Conservation (phyloP, 2,888 invertebrate genomes). For the Napeogenes sylphis region DNA sequence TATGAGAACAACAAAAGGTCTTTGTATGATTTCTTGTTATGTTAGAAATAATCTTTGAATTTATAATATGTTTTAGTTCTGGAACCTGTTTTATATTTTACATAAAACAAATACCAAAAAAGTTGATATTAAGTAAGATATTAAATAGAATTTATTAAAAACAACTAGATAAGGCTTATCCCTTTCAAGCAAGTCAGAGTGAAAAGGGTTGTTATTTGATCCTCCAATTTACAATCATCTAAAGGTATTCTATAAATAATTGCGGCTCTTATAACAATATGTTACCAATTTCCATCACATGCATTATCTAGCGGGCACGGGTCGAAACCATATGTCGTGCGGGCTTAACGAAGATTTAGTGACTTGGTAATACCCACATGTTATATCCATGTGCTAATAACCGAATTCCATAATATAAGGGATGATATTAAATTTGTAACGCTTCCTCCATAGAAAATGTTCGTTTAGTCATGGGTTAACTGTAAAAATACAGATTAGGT, state of each 20-base stretch:
- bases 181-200: neutral
- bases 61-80: too few species aligned
- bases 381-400: slow-evolving; percentile 12
- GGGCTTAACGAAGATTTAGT: slow-evolving; percentile 63
- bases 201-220: slow-evolving; percentile 4
- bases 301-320: slow-evolving; percentile 17
- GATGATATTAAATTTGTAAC: slow-evolving; percentile 5
- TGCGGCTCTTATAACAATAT: slow-evolving; percentile 22
- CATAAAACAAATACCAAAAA: too few species aligned
- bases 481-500: too few species aligned
- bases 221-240: neutral
- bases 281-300: slow-evolving; percentile 16
- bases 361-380: slow-evolving; percentile 35
- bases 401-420: slow-evolving; percentile 9
- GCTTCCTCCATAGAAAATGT: neutral
- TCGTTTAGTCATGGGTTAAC: neutral
- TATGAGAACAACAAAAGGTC: too few species aligned
- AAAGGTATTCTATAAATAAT: slow-evolving; percentile 1
- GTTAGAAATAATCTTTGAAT: neutral
- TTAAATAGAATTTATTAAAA: neutral
- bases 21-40: neutral
- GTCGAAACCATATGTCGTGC: slow-evolving; percentile 44
- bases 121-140: too few species aligned
- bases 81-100: too few species aligned
- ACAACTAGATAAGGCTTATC: neutral